phyloP scores from a whole-genome alignment of 2,797 vertebrate genomes.

The Clamator glandarius region DNA sequence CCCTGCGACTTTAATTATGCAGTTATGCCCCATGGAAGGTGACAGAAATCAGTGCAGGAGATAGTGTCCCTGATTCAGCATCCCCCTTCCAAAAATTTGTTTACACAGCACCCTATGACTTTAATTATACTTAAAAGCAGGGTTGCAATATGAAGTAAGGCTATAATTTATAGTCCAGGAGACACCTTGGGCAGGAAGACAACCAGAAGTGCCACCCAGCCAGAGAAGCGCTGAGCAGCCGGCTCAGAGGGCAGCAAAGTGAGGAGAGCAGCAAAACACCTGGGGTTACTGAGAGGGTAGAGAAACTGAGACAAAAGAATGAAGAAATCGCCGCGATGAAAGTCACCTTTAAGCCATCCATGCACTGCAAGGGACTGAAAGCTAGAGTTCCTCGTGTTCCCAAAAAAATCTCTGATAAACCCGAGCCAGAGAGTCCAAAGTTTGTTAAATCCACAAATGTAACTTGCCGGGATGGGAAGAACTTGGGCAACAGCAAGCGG shows the following conservation, averaged over 20 bases:
- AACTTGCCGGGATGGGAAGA: background rate
- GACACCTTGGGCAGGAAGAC: slow-evolving; percentile 46
- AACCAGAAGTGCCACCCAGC: slow-evolving; percentile 35
- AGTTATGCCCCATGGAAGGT: background rate
- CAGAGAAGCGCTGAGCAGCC: background rate
- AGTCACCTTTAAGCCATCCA: background rate
- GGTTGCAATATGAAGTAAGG: slow-evolving; percentile 44
- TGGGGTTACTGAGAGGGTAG: background rate
- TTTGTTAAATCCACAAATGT: background rate
- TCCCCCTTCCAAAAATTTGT: background rate
- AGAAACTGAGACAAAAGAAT: background rate
- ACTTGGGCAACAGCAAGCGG: background rate
- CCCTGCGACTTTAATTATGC: too few species aligned
- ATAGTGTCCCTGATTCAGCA: background rate
- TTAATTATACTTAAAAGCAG: slow-evolving; percentile 46
- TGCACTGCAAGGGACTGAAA: background rate
- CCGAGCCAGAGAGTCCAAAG: slow-evolving; percentile 1
- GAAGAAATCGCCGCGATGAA: background rate
- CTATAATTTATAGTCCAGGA: slow-evolving; percentile 55
- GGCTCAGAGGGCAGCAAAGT: background rate
- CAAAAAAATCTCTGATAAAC: slow-evolving; percentile 24
- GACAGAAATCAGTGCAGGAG: background rate
- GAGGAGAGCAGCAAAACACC: background rate
- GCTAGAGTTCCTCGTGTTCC: background rate
- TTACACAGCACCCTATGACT: background rate